Base-by-base conservation (phyloP, 2,888 invertebrate species). In the Girardia tigrina region DNA sequence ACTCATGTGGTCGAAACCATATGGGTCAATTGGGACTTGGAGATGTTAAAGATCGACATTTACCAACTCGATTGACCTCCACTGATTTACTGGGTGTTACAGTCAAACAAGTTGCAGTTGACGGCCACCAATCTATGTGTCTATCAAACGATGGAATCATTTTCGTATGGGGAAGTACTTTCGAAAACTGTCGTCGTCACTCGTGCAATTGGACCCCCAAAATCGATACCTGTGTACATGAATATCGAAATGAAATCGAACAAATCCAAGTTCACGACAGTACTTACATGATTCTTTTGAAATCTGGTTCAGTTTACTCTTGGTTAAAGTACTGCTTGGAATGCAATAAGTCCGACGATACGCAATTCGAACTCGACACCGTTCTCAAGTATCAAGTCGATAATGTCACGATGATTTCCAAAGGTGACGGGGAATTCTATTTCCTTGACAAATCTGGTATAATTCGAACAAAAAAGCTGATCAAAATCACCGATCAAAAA, bases 1-100 rank as follows among this genome's bases (percentile, higher is more conserved):
- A 26, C 14, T 20, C 26, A 8, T 70, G 70, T 8, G 70, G 70
- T 26, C 70, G 70, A 26, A 70, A 70, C n/a, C 70, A 26, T 8
- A 26, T 26, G 70, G 70, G 70, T 26, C 70, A 70, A 26, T n/a
- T 70, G 6, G 70, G 70, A 8, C n/a, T 70, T 12, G 70, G 70
- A 26, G 70, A 70, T 26, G 26, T 26, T 12, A 70, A 70, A 26
- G 70, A 70, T 23, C 70, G 70, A 23, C 70, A 70, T 26, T 23
- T 23, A 20, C 70, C 70, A 23, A 23, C 26, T 70, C 70, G 20
- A 8, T 26, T 70, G n/a, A 20, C 26, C 6, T 14, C 26, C n/a
- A 6, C 26, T 12, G 70, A 26, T 23, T 20, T 20, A 70, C 20
- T 20, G 6, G 23, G 70, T 8, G n/a, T 6, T 20, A n/a, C 8